phyloP scores from a whole-genome alignment of 2,888 invertebrate genomes.

The Philopedon plagiatum region DNA sequence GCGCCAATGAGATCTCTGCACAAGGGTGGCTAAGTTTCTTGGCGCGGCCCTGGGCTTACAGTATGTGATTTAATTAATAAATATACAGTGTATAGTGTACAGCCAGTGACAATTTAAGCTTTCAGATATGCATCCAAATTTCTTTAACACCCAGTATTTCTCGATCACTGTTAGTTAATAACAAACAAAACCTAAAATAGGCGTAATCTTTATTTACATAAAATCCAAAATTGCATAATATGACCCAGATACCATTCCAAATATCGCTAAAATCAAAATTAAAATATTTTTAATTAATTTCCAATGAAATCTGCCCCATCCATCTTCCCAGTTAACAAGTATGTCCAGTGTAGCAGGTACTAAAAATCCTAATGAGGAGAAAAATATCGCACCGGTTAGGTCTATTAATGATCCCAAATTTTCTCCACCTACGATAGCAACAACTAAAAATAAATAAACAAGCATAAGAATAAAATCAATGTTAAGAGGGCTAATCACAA shows the following conservation, averaged over 20 bases:
- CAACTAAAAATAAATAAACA: slow-evolving; percentile 34
- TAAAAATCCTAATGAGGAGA: slow-evolving; percentile 78
- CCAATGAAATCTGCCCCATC: slow-evolving; percentile 78
- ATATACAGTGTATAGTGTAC: no score
- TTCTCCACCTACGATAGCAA: slow-evolving; percentile 77
- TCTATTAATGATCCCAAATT: slow-evolving; percentile 90
- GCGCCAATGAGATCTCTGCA: no score
- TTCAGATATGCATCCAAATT: no score
- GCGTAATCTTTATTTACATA: slow-evolving; percentile 1
- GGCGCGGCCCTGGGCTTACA: no score
- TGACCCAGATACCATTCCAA: slow-evolving; percentile 78
- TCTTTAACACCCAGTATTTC: no score
- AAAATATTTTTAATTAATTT: slow-evolving; percentile 78
- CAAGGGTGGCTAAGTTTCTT: no score
- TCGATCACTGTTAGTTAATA: no score
- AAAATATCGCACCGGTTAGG: slow-evolving; percentile 85
- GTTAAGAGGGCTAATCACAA: no score
- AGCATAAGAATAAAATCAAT: no score
- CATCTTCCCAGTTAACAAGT: slow-evolving; percentile 78
- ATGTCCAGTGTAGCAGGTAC: slow-evolving; percentile 83
- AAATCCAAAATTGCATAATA: slow-evolving; percentile 65
- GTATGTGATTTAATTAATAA: no score
- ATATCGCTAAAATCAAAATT: slow-evolving; percentile 74
- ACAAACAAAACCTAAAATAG: no score
- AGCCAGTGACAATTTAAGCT: no score